Evolutionary conservation across 2,113 vertebrate genomes (phyloP).

Genomic region (Gymnogyps californianus): DNA sequence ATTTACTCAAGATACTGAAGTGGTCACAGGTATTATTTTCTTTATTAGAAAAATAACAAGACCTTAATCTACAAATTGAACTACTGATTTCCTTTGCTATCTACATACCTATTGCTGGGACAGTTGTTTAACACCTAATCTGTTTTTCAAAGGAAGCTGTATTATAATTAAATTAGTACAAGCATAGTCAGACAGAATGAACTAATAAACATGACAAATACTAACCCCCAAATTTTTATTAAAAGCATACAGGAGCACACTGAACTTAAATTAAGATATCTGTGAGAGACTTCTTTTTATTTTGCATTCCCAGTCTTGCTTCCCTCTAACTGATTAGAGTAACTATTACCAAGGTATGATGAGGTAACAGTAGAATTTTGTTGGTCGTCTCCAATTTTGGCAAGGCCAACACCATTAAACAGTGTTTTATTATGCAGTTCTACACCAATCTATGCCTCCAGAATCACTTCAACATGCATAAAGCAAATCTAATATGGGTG

Average conservation of each 20-base stretch:
- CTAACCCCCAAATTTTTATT: background rate
- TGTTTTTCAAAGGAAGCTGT: slow-evolving; percentile 9
- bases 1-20: slow-evolving; percentile 13
- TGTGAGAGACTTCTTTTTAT: background rate
- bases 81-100: background rate
- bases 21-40: slow-evolving; percentile 1
- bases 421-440: background rate
- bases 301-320: background rate
- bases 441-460: background rate
- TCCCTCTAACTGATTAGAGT: background rate
- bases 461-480: background rate
- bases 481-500: background rate
- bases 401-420: background rate
- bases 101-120: background rate
- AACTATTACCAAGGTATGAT: background rate
- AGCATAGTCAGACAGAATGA: background rate
- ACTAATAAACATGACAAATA: slow-evolving; percentile 11
- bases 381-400: background rate
- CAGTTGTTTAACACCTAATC: slow-evolving; percentile 19
- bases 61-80: background rate
- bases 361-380: background rate
- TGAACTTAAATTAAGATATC: background rate
- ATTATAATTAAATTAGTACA: background rate
- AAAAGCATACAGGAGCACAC: background rate
- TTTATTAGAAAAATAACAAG: slow-evolving; percentile 30